Evolutionary conservation across 2,797 vertebrate genomes (phyloP).

Genomic region (Sebastes oblongus): DNA sequence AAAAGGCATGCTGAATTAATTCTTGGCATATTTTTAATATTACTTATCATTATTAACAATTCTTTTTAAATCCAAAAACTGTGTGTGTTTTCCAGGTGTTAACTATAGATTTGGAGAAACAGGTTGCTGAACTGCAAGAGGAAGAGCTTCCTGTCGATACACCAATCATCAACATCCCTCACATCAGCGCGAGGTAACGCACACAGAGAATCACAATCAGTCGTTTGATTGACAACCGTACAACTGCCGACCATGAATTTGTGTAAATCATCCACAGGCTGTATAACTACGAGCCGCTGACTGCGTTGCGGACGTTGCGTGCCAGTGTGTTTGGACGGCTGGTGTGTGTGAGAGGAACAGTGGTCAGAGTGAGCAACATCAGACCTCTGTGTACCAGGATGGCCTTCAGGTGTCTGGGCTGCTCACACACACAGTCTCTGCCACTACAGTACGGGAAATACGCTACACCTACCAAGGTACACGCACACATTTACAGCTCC

Average conservation of each 20-base stretch:
- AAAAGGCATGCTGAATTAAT: not conserved
- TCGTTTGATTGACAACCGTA: not conserved
- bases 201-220: not conserved
- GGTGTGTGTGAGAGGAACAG: slow-evolving; percentile 90
- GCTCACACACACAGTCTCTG: slow-evolving; percentile 84
- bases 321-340: slow-evolving; percentile 94
- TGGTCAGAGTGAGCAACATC: slow-evolving; percentile 94
- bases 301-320: slow-evolving; percentile 87
- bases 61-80: not conserved
- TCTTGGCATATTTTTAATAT: not conserved
- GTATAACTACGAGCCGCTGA: slow-evolving; percentile 94
- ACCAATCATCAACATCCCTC: slow-evolving; percentile 91
- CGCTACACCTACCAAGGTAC: slow-evolving; percentile 89
- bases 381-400: slow-evolving; percentile 92
- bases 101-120: slow-evolving; percentile 92
- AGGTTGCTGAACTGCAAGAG: slow-evolving; percentile 89
- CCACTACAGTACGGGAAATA: slow-evolving; percentile 92
- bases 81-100: slow-evolving; percentile 83
- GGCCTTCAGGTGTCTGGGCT: slow-evolving; percentile 89
- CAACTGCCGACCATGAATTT: not conserved
- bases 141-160: slow-evolving; percentile 86
- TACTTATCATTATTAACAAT: not conserved
- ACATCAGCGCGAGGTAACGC: slow-evolving; percentile 90
- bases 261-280: slow-evolving; percentile 76
- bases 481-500: not conserved